Percentiles rank a stretch among this genome's conserved stretches.
Evolutionary conservation across 1,140 invertebrate genomes (phyloP).

Genomic region (Lamellibrachia luymesi): DNA sequence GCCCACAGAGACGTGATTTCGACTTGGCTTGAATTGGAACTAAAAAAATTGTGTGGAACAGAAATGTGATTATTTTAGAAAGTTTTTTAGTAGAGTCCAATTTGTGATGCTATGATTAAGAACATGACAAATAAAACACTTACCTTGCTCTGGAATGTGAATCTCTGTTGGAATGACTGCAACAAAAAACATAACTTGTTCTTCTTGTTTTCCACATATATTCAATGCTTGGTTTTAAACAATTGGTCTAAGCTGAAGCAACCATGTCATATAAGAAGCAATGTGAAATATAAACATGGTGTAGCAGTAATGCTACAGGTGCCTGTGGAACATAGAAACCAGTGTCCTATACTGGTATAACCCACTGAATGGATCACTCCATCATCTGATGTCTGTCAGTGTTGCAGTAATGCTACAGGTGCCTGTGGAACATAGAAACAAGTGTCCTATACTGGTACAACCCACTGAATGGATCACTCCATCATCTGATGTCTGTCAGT

Average conservation of each 20-base stretch:
- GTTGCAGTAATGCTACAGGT: background rate
- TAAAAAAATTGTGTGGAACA: background rate
- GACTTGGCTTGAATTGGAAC: no score
- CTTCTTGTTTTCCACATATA: no score
- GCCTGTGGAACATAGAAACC: background rate
- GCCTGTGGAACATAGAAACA: background rate
- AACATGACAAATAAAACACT: conserved; percentile 19
- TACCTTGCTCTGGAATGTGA: conserved; percentile 70
- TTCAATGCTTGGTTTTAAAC: no score
- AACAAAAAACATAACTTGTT: conserved; percentile 27
- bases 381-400: background rate
- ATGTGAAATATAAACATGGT: background rate
- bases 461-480: background rate
- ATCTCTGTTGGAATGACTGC: conserved; percentile 88
- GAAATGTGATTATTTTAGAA: background rate
- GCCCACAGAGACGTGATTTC: background rate
- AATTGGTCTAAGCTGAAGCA: no score
- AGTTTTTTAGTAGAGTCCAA: no score
- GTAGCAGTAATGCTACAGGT: background rate
- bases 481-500: background rate
- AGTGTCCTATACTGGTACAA: background rate
- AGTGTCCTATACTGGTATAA: background rate
- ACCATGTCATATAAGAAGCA: background rate
- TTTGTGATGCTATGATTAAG: background rate
- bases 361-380: background rate